These are phyloP conservation scores for Heliconius hermathena DNA, from an alignment of 1,140 invertebrate genomes.

Conservation along the genomic window DNA sequence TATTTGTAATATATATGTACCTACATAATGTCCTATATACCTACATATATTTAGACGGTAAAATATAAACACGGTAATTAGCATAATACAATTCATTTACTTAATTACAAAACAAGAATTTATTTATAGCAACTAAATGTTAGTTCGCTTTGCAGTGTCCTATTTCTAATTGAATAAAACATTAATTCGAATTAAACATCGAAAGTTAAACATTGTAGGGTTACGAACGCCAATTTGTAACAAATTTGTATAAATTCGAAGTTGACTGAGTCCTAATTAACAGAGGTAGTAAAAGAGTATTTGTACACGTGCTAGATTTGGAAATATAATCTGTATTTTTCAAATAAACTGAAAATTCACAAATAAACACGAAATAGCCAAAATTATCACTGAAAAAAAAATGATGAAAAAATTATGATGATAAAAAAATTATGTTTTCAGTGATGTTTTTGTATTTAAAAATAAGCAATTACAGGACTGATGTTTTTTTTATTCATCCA, in stretches of 20 bases:
- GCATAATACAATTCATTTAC: not conserved
- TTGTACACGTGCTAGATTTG: not conserved
- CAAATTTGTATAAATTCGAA: not conserved
- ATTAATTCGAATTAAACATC: not conserved
- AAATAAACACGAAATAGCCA: no score
- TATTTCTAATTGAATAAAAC: slow-evolving; percentile 14
- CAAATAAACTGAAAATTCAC: no score
- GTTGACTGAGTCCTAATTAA: not conserved
- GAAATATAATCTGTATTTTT: no score
- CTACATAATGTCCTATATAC: no score
- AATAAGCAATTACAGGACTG: no score
- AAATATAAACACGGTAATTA: not conserved
- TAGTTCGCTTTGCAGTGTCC: not conserved
- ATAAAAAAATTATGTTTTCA: no score
- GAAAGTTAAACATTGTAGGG: slow-evolving; percentile 3
- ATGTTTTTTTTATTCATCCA: no score
- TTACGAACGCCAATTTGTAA: not conserved
- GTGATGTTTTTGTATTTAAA: no score
- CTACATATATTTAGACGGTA: not conserved
- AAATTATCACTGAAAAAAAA: no score
- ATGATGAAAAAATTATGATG: no score
- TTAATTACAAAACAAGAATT: not conserved
- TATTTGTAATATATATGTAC: no score
- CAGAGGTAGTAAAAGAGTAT: not conserved
- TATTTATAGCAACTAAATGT: not conserved